Evolutionary conservation across 1,140 invertebrate genomes (phyloP).

Genomic region (Acromyrmex echinatior): DNA sequence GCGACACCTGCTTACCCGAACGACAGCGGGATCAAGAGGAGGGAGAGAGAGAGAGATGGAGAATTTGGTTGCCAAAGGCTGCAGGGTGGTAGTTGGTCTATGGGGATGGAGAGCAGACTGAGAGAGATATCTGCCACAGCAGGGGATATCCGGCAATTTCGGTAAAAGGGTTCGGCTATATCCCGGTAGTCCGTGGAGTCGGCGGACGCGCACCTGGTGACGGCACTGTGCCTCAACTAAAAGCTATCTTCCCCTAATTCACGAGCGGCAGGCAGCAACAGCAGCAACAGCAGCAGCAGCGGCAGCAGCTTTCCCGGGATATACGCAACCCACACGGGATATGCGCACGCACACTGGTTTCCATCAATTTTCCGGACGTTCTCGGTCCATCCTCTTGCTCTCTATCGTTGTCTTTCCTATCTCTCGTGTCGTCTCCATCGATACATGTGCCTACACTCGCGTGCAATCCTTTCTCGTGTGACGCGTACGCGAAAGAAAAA

Average conservation of each 20-base stretch:
- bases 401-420: slow-evolving; percentile 52
- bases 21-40: neutral
- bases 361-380: slow-evolving; percentile 70
- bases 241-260: slow-evolving; percentile 80
- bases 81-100: neutral
- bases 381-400: slow-evolving; percentile 30
- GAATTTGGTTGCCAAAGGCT: neutral
- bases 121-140: slow-evolving; percentile 26
- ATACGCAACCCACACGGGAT: slow-evolving; percentile 45
- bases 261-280: slow-evolving; percentile 47
- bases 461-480: neutral
- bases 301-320: slow-evolving; percentile 35
- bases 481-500: neutral
- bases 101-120: neutral
- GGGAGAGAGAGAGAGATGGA: neutral
- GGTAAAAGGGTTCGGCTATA: slow-evolving; percentile 82
- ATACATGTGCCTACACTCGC: neutral
- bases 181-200: slow-evolving; percentile 50
- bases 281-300: neutral
- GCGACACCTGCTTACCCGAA: slow-evolving; percentile 68
- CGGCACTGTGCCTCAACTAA: slow-evolving; percentile 71
- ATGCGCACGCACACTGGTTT: slow-evolving; percentile 43
- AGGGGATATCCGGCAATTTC: slow-evolving; percentile 78
- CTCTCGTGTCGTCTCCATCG: slow-evolving; percentile 1
- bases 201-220: slow-evolving; percentile 75